Conservation (phyloP, 2,797 vertebrate species). For the Darevskia mixta region DNA sequence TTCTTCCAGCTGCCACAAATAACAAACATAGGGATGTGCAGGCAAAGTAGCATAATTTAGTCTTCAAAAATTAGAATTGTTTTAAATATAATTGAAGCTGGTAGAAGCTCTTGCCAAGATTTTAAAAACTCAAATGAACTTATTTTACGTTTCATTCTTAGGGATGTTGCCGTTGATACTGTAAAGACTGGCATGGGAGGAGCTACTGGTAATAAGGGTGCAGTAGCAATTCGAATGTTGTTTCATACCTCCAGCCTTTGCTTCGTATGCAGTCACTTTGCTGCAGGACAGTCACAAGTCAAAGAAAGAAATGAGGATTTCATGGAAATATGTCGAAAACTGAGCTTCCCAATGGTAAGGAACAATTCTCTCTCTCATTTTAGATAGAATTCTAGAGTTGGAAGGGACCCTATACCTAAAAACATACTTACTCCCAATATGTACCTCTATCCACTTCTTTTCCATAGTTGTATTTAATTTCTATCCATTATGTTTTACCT, state of each 20-base stretch:
- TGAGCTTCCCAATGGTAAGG: constrained; percentile 96
- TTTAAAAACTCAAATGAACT: constrained; percentile 31
- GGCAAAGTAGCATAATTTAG: background rate
- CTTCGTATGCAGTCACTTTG: constrained; percentile 98
- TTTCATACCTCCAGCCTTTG: constrained; percentile 98
- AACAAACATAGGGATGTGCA: background rate
- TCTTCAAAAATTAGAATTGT: background rate
- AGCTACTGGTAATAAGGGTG: constrained; percentile 97
- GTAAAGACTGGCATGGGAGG: constrained; percentile 99
- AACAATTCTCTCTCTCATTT: constrained; percentile 4
- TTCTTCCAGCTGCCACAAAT: background rate
- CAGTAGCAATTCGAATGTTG: constrained; percentile 94
- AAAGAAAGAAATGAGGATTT: constrained; percentile 99
- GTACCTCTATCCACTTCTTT: background rate
- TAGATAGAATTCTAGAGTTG: no score
- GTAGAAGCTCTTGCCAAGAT: background rate
- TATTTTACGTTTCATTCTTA: constrained; percentile 67
- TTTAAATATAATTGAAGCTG: constrained; percentile 7
- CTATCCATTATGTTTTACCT: background rate
- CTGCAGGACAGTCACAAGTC: constrained; percentile 97
- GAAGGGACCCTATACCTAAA: no score
- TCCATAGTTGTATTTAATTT: background rate
- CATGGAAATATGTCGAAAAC: constrained; percentile 92
- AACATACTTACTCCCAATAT: no score
- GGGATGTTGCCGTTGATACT: constrained; percentile 96